These are phyloP conservation scores for Lineus longissimus DNA, from an alignment of 1,140 invertebrate genomes.

Conservation along the genomic window DNA sequence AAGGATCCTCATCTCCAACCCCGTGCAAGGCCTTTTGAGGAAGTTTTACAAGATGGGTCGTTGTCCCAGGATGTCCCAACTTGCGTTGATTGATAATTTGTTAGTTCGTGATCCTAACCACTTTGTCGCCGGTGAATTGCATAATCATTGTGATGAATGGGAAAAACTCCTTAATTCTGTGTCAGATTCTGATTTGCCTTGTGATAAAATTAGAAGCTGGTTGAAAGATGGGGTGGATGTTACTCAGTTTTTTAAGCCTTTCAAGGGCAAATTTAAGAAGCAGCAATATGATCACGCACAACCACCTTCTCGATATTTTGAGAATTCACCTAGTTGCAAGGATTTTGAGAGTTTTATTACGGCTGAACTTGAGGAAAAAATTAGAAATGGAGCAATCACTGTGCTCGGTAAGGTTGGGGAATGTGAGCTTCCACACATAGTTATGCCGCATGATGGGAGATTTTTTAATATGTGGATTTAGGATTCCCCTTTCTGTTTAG, in stretches of 20 bases:
- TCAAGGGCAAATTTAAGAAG: conserved; percentile 19
- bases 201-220: conserved; percentile 3
- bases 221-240: conserved; percentile 16
- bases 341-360: conserved; percentile 15
- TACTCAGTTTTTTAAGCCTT: conserved; percentile 12
- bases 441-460: conserved; percentile 11
- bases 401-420: conserved; percentile 14
- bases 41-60: neutral
- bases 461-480: conserved; percentile 14
- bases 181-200: neutral
- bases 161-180: conserved; percentile 1
- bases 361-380: neutral
- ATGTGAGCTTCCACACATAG: conserved; percentile 10
- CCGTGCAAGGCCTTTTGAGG: too few relatives aligned
- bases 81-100: too few relatives aligned
- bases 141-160: conserved; percentile 5
- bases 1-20: too few relatives aligned
- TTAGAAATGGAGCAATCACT: neutral
- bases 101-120: conserved; percentile 9
- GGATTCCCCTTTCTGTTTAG: conserved; percentile 14
- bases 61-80: too few relatives aligned
- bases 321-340: conserved; percentile 16
- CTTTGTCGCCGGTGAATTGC: conserved; percentile 14
- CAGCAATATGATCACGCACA: conserved; percentile 13
- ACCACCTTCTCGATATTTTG: conserved; percentile 16